phyloP scores from a whole-genome alignment of 2,888 invertebrate species.

The Criorhina ranunculi region DNA sequence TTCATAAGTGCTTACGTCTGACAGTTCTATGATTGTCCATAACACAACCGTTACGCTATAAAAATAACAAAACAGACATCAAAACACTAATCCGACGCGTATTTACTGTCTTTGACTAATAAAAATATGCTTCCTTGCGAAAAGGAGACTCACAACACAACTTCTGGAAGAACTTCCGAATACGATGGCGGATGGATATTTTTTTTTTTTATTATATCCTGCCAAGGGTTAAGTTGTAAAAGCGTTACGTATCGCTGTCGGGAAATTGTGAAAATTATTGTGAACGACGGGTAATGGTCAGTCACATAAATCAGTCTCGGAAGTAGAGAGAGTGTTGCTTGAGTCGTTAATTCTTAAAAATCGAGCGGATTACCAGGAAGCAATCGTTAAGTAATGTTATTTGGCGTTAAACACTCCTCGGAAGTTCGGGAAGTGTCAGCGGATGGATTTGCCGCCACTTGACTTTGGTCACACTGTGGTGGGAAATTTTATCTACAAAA shows the following conservation, averaged over 20 bases:
- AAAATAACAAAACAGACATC: slow-evolving; percentile 72
- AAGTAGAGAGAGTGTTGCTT: slow-evolving; percentile 39
- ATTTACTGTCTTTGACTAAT: slow-evolving; percentile 55
- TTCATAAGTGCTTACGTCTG: slow-evolving; percentile 70
- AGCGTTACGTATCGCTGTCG: slow-evolving; percentile 54
- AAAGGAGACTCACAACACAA: too few species aligned
- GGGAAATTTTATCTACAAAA: slow-evolving; percentile 46
- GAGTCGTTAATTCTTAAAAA: slow-evolving; percentile 61
- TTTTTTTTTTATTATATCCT: slow-evolving; percentile 54
- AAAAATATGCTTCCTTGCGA: slow-evolving; percentile 74
- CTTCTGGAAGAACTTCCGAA: not conserved
- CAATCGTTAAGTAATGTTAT: slow-evolving; percentile 73
- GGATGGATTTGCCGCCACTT: slow-evolving; percentile 61
- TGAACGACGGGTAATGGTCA: slow-evolving; percentile 62
- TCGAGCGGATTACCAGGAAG: slow-evolving; percentile 27
- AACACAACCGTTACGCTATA: slow-evolving; percentile 60
- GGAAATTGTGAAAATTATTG: slow-evolving; percentile 56
- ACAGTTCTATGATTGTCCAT: slow-evolving; percentile 57
- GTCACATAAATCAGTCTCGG: slow-evolving; percentile 66
- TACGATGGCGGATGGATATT: slow-evolving; percentile 6
- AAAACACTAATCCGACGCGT: slow-evolving; percentile 68
- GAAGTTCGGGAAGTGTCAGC: slow-evolving; percentile 32
- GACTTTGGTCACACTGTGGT: slow-evolving; percentile 67
- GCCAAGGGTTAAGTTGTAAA: slow-evolving; percentile 75
- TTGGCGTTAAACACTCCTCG: slow-evolving; percentile 56